Evolutionary conservation across 2,113 vertebrate species (phyloP).

Genomic region (Neolamprologus tretocephalus): DNA sequence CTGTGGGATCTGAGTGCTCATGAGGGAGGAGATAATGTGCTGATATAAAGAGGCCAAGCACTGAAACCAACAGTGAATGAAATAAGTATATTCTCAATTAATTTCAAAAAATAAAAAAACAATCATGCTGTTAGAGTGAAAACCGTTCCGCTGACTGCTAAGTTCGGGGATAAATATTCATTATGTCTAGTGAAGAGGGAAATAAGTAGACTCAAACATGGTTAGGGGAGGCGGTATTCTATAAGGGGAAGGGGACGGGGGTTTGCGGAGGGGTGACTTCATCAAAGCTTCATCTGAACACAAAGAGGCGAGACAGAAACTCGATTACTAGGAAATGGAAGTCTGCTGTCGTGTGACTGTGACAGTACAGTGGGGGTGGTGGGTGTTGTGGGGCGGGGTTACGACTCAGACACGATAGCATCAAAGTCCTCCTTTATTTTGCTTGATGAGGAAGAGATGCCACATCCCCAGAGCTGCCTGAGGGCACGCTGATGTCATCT

Average conservation of each 20-base stretch:
- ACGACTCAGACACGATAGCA: conserved; percentile 58
- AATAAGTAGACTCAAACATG: conserved; percentile 13
- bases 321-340: conserved; percentile 67
- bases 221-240: not conserved
- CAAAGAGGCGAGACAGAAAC: conserved; percentile 63
- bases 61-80: not conserved
- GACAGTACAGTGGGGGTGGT: not conserved
- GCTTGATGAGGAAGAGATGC: conserved; percentile 63
- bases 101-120: not conserved
- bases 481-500: conserved; percentile 62
- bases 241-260: not conserved
- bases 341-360: conserved; percentile 53
- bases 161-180: conserved; percentile 31
- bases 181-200: conserved; percentile 19
- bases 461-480: conserved; percentile 25
- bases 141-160: not conserved
- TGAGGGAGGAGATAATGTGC: not conserved
- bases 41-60: not conserved
- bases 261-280: conserved; percentile 7
- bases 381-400: not conserved
- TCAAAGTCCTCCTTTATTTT: conserved; percentile 70
- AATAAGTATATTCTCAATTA: not conserved
- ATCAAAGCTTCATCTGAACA: conserved; percentile 52
- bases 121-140: not conserved
- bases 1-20: not conserved